These are phyloP conservation scores for Dipodomys stephensi DNA, from an alignment of 2,113 vertebrate genomes.

Conservation along the genomic window DNA sequence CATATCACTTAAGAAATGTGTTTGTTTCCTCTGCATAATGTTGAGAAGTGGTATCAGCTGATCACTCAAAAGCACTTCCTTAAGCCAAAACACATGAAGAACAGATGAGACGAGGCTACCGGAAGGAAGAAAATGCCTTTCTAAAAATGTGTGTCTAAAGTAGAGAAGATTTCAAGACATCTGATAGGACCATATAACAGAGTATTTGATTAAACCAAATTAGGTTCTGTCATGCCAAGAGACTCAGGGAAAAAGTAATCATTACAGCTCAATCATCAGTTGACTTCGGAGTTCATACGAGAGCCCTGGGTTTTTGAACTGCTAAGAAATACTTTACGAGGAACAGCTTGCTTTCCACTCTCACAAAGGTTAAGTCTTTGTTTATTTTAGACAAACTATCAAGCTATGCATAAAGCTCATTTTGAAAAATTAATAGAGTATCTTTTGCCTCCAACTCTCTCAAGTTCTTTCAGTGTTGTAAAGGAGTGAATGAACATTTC, in stretches of 20 bases:
- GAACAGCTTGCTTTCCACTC: background rate
- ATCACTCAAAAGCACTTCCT: slow-evolving; percentile 38
- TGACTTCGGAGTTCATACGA: background rate
- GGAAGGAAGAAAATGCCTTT: no score
- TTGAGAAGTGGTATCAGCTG: background rate
- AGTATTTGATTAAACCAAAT: background rate
- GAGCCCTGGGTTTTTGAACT: background rate
- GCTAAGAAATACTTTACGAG: background rate
- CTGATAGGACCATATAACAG: background rate
- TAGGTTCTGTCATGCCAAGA: background rate
- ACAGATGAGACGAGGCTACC: background rate
- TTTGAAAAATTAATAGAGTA: background rate
- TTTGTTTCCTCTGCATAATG: background rate
- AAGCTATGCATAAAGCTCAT: background rate
- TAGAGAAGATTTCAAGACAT: background rate
- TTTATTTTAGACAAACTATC: background rate
- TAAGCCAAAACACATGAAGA: slow-evolving; percentile 19
- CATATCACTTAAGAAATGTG: background rate
- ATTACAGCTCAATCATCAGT: background rate
- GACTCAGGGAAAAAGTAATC: slow-evolving; percentile 14
- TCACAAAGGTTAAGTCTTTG: background rate
- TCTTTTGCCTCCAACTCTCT: background rate
- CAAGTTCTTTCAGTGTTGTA: background rate
- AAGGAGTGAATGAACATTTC: no score
- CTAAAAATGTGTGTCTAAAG: no score